These are phyloP conservation scores for Eptatretus burgeri DNA, from an alignment of 2,113 vertebrate genomes.

Conservation along the genomic window DNA sequence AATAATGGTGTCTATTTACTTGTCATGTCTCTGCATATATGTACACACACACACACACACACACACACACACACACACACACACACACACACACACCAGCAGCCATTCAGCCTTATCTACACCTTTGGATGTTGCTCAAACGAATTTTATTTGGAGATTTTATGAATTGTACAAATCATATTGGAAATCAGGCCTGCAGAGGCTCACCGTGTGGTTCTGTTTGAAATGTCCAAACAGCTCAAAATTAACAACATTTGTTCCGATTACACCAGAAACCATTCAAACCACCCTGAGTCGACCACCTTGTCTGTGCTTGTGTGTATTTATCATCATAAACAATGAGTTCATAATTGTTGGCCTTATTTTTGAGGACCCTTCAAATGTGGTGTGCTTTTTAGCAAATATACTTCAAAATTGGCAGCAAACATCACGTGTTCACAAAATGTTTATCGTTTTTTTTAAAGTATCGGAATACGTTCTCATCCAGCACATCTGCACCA, in stretches of 20 bases:
- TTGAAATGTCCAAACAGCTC: neutral
- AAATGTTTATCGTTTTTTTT: too few species aligned
- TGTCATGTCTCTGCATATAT: too few species aligned
- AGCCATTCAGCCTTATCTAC: neutral
- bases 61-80: constrained; percentile 1
- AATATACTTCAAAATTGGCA: too few species aligned
- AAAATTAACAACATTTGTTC: constrained; percentile 6
- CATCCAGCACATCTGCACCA: too few species aligned
- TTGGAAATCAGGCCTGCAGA: neutral
- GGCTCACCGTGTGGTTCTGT: neutral
- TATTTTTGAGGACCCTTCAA: too few species aligned
- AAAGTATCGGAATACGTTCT: too few species aligned
- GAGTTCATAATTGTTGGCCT: too few species aligned
- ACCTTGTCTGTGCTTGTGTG: too few species aligned
- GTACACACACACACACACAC: neutral
- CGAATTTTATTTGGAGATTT: neutral
- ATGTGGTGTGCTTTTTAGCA: too few species aligned
- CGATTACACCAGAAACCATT: neutral
- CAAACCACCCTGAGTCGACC: constrained; percentile 2
- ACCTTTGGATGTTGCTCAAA: neutral
- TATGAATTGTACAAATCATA: neutral
- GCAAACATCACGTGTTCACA: too few species aligned
- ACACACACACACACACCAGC: neutral
- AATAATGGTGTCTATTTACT: too few species aligned
- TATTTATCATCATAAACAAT: too few species aligned